Base-by-base conservation (phyloP, 2,888 invertebrate genomes). In the Gasteruption jaculator region DNA sequence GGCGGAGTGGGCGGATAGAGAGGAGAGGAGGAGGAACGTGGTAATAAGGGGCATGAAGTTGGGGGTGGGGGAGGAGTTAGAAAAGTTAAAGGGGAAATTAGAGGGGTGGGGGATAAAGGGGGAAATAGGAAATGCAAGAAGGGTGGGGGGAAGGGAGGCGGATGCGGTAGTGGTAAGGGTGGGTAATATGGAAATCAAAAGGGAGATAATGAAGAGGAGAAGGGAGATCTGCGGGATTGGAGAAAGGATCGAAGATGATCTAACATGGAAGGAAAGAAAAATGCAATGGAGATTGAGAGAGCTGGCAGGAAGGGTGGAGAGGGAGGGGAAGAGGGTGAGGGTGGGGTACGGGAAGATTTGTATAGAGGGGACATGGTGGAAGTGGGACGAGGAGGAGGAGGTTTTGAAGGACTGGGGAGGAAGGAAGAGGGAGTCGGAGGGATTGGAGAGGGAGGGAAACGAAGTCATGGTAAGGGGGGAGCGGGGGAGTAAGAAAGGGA, bases 391-490 rank as follows among this genome's bases (percentile, higher is more conserved):
- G 7, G 21, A 20, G 3, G 11, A 4, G 3, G 27, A 26, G 16
- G 10, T 10, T 5, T 16, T 25, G 26, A 22, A 14, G 26, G 4
- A 7, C 20, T 19, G 27, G 5, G 22, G 26, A 35, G 38, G 32
- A 5, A 46, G 29, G 14, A 39, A 24, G 10, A 39, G 10, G 7
- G 25, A 33, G 4, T 4, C 38, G 19, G 38, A 19, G 14, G 41
- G 33, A 1, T 34, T 10, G 2, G 31, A 26, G 1, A 24, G 27
- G 4, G 34, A 18, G 14, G 24, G 39, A 14, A 15, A 20, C 2
- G 36, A 41, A 11, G 45, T 41, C 12, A 10, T 42, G n/a, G 38
- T 41, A 5, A 22, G 12, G 6, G 19, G 33, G 21, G 16, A 1
- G n/a, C 12, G 8, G 25, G 20, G 8, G 15, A 10, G 25, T 20